Percentiles rank a stretch among this genome's conserved stretches.
These are phyloP conservation scores for Amiota mariae DNA, from an alignment of 2,888 invertebrate species.

Conservation along the genomic window DNA sequence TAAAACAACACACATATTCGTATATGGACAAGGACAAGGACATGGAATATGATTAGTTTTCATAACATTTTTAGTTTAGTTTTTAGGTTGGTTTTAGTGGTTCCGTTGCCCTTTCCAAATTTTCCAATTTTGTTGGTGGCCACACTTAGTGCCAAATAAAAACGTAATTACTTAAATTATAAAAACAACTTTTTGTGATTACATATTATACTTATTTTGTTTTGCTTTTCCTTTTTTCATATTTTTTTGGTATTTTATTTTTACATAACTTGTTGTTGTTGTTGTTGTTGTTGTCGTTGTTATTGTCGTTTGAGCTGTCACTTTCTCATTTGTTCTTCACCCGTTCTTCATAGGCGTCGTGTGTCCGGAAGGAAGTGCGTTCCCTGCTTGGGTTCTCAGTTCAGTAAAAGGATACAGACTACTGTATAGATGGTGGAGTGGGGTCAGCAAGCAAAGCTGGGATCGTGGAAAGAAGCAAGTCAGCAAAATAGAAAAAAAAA, in stretches of 20 bases:
- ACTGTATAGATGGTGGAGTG: neutral
- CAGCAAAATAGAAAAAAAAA: conserved; percentile 13
- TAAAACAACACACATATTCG: neutral
- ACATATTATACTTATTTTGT: conserved; percentile 52
- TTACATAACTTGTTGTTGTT: neutral
- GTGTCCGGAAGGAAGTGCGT: conserved; percentile 6
- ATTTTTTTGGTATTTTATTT: neutral
- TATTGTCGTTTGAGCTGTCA: neutral
- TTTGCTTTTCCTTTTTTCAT: neutral
- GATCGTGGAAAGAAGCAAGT: conserved; percentile 6
- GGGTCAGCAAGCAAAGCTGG: neutral
- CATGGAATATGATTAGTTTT: conserved; percentile 11
- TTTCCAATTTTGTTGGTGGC: no score
- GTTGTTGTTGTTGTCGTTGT: neutral
- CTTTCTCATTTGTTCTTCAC: neutral
- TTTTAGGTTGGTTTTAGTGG: neutral
- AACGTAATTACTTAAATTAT: conserved; percentile 59
- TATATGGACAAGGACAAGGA: neutral
- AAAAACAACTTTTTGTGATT: conserved; percentile 57
- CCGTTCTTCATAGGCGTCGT: neutral
- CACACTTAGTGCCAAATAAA: conserved; percentile 31
- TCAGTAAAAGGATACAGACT: neutral
- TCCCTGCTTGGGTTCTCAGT: neutral
- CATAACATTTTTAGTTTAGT: neutral
- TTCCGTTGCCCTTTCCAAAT: neutral